A percentile compares a stretch with the other conserved stretches of the same genome.
Conservation (phyloP, 2,888 invertebrate genomes). For the Stenchaetothrips biformis region DNA sequence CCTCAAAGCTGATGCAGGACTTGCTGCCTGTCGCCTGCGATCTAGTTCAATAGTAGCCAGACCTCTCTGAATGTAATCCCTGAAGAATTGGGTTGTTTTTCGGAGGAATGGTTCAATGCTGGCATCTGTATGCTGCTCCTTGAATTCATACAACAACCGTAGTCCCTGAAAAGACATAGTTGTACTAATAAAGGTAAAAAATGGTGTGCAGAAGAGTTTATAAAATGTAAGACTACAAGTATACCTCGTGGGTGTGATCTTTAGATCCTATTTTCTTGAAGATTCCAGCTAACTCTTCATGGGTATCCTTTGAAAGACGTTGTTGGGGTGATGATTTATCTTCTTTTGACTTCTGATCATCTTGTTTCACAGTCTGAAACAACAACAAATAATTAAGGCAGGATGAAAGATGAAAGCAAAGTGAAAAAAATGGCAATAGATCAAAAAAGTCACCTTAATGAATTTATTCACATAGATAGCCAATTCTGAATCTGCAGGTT, state of each 20-base stretch:
- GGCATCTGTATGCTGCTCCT: slow-evolving; percentile 70
- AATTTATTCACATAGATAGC: slow-evolving; percentile 79
- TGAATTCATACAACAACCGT: slow-evolving; percentile 71
- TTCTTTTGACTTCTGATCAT: slow-evolving; percentile 45
- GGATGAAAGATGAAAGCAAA: slow-evolving; percentile 19
- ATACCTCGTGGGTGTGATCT: slow-evolving; percentile 65
- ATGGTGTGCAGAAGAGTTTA: not conserved
- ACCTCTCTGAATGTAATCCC: slow-evolving; percentile 77
- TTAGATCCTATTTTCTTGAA: slow-evolving; percentile 87
- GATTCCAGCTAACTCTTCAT: slow-evolving; percentile 81
- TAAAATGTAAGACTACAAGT: slow-evolving; percentile 15
- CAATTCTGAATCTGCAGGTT: slow-evolving; percentile 75
- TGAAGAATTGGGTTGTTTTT: slow-evolving; percentile 78
- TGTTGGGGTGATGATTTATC: slow-evolving; percentile 1
- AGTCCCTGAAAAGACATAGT: slow-evolving; percentile 57
- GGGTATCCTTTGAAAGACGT: slow-evolving; percentile 67
- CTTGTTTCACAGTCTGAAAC: slow-evolving; percentile 52
- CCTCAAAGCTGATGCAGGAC: not conserved
- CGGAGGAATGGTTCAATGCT: slow-evolving; percentile 80
- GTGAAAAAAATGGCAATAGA: slow-evolving; percentile 11
- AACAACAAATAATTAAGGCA: slow-evolving; percentile 26
- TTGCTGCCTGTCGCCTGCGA: slow-evolving; percentile 36
- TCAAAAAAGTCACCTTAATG: slow-evolving; percentile 55
- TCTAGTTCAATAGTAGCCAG: slow-evolving; percentile 58
- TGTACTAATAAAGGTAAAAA: slow-evolving; percentile 5